Conservation (phyloP, 2,888 invertebrate species). For the Drosophila cognata region DNA sequence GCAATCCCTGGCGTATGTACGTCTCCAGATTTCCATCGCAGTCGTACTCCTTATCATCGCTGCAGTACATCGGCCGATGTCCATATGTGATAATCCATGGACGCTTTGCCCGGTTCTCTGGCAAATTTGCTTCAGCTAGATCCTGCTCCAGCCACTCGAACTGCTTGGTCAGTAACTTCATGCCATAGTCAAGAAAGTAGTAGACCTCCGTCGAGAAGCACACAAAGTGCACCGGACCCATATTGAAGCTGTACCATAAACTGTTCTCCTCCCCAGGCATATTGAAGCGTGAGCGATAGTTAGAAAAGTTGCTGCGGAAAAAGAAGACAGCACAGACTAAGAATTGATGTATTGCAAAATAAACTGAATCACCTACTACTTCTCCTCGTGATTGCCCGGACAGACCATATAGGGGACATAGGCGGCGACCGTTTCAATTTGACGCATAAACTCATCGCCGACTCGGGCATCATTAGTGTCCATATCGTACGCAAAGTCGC, state of each 20-base stretch:
- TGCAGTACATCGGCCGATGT: constrained; percentile 97
- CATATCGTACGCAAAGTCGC: constrained; percentile 98
- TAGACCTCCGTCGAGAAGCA: constrained; percentile 97
- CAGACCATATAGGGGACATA: constrained; percentile 96
- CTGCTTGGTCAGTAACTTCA: constrained; percentile 91
- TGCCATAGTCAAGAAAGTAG: constrained; percentile 95
- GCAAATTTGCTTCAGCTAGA: constrained; percentile 90
- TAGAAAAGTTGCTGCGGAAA: constrained; percentile 93
- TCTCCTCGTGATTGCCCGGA: constrained; percentile 96
- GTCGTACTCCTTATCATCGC: constrained; percentile 92
- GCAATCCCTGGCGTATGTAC: constrained; percentile 88
- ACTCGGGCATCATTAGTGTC: constrained; percentile 91
- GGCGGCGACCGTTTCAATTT: constrained; percentile 96
- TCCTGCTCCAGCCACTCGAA: constrained; percentile 95
- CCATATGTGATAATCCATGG: constrained; percentile 95
- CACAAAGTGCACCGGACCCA: constrained; percentile 96
- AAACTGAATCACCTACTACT: constrained; percentile 87
- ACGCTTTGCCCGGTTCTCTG: constrained; percentile 89
- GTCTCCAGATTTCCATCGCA: constrained; percentile 88
- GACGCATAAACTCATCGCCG: constrained; percentile 97
- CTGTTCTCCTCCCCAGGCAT: constrained; percentile 93
- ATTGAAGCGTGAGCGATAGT: constrained; percentile 95
- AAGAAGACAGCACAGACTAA: constrained; percentile 85
- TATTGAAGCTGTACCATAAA: constrained; percentile 93
- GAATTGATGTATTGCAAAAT: neutral